phyloP scores from a whole-genome alignment of 2,797 vertebrate species.

The Darevskia nairensis region DNA sequence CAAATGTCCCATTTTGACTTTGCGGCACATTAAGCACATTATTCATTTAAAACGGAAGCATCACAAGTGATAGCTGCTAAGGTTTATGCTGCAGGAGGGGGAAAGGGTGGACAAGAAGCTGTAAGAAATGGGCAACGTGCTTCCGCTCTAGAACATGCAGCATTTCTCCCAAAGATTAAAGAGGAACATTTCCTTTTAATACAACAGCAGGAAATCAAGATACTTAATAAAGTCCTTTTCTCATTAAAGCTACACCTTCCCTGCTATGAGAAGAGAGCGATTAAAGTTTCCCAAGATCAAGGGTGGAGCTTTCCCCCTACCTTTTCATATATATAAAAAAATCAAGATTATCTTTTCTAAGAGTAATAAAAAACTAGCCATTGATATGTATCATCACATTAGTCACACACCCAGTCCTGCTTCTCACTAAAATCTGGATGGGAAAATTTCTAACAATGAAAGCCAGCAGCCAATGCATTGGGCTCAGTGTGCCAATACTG shows the following conservation, averaged over 20 bases:
- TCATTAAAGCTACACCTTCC: conserved; percentile 32
- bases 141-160: neutral
- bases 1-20: too few species aligned
- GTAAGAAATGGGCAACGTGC: rapidly evolving
- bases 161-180: conserved; percentile 44
- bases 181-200: conserved; percentile 48
- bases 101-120: conserved; percentile 7
- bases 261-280: conserved; percentile 19
- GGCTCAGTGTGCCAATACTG: neutral
- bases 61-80: neutral
- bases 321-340: neutral
- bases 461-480: neutral
- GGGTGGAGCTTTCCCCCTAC: neutral
- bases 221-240: conserved; percentile 20
- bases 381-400: neutral
- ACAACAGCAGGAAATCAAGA: conserved; percentile 55
- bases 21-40: too few species aligned
- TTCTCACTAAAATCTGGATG: neutral
- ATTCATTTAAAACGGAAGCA: too few species aligned
- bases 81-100: conserved; percentile 32
- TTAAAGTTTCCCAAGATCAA: conserved; percentile 20
- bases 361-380: neutral
- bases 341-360: neutral
- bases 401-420: rapidly evolving
- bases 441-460: neutral